Evolutionary conservation across 2,888 invertebrate genomes (phyloP), one percentile per base, ranked within the genome.

Genomic region (Salticus scenicus): DNA sequence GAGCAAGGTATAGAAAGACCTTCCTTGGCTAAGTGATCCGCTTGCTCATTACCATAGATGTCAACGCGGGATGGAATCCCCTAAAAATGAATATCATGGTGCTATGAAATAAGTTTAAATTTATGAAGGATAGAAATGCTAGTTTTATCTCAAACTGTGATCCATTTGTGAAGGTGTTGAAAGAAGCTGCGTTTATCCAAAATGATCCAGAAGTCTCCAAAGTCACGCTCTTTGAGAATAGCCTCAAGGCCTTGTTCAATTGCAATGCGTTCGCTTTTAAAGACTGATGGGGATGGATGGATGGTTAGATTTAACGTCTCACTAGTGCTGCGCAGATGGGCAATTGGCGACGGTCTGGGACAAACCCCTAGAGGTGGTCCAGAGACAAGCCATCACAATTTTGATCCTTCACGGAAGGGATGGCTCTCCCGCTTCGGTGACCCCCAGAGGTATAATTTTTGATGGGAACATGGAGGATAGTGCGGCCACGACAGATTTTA

Each of bases 51-150:
- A 24, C 20, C 37, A 37, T 69, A 7, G 37, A 69, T 37, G n/a
- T 69, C 57, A 20, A 57, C 57, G 17, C 24, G 57, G 57, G 24
- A 24, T 57, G 57, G 57, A 24, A 57, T 57, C 57, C 57, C 20
- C 57, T 57, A 24, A 57, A 57, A 57, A 57, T 57, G 24, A 24
- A 57, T 12, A 24, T 57, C 57, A 24, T 57, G 57, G 7, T 24
- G 1, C 5, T 17, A 24, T 1, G 24, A 57, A 12, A 57, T 57
- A 4, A 57, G 4, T 57, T 57, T n/a, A 17, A 47, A n/a, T n/a
- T n/a, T n/a, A 24, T 24, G 57, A 4, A 57, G 57, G 24, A 57
- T 24, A 24, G 24, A 57, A 2, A 57, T n/a, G 24, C 57, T 57
- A 1, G 57, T 7, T 24, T 24, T n/a, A 12, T 57, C 24, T 7